A percentile compares a stretch with the other conserved stretches of the same genome.
phyloP scores from a whole-genome alignment of 2,797 vertebrate species.

The Thalassophryne amazonica region DNA sequence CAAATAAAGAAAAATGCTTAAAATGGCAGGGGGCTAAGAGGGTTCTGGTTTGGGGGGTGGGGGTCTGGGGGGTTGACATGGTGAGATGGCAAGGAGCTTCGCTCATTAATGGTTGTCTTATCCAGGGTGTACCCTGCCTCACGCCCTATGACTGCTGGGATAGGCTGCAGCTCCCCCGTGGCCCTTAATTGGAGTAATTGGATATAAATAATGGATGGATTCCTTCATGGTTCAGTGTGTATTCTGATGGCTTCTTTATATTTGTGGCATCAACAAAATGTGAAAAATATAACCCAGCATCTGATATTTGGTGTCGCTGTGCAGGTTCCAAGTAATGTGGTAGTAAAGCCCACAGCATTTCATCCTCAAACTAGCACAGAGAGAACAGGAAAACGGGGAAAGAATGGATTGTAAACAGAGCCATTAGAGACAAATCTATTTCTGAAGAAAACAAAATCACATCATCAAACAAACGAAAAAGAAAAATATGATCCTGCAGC shows the following conservation, averaged over 20 bases:
- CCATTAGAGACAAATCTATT: constrained; percentile 86
- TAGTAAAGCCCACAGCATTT: constrained; percentile 55
- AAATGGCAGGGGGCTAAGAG: no score
- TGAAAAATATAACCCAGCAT: constrained; percentile 11
- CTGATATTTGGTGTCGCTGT: constrained; percentile 32
- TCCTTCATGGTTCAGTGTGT: no score
- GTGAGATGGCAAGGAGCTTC: no score
- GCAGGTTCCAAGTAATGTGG: constrained; percentile 52
- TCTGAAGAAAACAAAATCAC: constrained; percentile 86
- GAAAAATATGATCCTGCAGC: constrained; percentile 80
- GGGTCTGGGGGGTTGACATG: no score
- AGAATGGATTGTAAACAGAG: constrained; percentile 80
- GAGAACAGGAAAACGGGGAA: constrained; percentile 51
- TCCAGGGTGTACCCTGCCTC: no score
- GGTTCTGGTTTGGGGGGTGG: no score
- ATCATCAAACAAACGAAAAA: constrained; percentile 84
- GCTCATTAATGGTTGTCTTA: no score
- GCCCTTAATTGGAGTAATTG: no score
- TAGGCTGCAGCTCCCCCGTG: no score
- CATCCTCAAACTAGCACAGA: constrained; percentile 54
- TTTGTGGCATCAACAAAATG: constrained; percentile 5
- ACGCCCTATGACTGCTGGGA: no score
- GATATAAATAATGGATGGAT: no score
- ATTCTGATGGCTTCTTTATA: constrained; percentile 1
- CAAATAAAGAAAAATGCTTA: no score